phyloP scores from a whole-genome alignment of 2,113 vertebrate genomes.

The Amphilophus citrinellus region DNA sequence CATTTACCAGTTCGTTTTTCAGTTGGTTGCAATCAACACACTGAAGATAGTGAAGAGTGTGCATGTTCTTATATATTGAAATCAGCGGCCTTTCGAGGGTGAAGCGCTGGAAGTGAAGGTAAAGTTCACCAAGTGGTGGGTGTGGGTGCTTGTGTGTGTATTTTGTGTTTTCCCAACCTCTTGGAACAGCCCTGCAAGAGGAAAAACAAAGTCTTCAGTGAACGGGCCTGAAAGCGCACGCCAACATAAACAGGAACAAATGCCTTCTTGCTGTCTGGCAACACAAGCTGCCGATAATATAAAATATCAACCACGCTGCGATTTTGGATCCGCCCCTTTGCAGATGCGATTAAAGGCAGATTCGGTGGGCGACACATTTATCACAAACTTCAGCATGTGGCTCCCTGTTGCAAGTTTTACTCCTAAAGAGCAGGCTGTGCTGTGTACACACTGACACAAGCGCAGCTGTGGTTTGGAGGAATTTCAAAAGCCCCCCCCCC shows the following conservation, averaged over 20 bases:
- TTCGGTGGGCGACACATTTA: constrained; percentile 8
- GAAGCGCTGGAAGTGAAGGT: not conserved
- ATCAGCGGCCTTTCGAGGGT: not conserved
- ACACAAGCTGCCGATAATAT: not conserved
- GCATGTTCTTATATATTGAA: not conserved
- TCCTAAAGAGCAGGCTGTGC: constrained; percentile 2
- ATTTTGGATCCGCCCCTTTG: constrained; percentile 1
- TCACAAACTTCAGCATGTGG: constrained; percentile 13
- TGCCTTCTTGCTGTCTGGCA: not conserved
- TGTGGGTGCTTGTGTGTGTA: not conserved
- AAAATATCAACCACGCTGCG: not conserved
- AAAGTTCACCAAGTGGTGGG: not conserved
- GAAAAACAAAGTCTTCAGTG: not conserved
- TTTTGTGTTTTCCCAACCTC: constrained; percentile 19
- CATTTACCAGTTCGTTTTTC: no score
- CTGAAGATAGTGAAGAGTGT: no score
- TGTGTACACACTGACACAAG: constrained; percentile 24
- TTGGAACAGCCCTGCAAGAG: not conserved
- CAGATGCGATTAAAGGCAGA: not conserved
- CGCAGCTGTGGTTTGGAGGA: constrained; percentile 33
- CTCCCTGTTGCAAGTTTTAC: not conserved
- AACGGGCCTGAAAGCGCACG: not conserved
- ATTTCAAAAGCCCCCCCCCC: not conserved
- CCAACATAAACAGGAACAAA: constrained; percentile 37
- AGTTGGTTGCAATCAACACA: no score